Evolutionary conservation across 2,888 invertebrate genomes (phyloP).

Genomic region (Lithophane leautieri): DNA sequence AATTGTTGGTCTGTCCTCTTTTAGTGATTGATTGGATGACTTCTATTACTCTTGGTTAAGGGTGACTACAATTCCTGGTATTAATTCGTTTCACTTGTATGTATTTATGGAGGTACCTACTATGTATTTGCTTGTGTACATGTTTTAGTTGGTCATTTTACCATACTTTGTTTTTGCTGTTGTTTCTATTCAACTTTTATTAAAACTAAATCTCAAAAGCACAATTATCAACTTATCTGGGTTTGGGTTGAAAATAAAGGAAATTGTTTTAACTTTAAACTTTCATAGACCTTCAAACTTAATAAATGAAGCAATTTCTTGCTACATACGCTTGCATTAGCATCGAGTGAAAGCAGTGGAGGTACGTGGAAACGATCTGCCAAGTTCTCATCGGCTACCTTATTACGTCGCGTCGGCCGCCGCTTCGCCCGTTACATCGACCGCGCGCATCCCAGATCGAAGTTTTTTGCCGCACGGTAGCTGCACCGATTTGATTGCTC

Average conservation of each 20-base stretch:
- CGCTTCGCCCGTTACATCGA: constrained; percentile 78
- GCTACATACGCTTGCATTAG: constrained; percentile 61
- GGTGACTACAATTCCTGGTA: background rate
- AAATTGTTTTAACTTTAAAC: constrained; percentile 12
- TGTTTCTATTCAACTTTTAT: background rate
- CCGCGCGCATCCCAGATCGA: constrained; percentile 78
- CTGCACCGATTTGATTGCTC: constrained; percentile 89
- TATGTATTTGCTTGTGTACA: background rate
- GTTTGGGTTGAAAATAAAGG: constrained; percentile 21
- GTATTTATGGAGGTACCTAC: background rate
- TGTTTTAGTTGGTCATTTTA: background rate
- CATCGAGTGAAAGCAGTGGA: constrained; percentile 65
- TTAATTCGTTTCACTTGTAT: constrained; percentile 15
- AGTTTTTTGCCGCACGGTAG: constrained; percentile 87
- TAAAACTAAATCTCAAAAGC: background rate
- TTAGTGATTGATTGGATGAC: constrained; percentile 70
- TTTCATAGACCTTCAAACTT: constrained; percentile 17
- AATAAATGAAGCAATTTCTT: constrained; percentile 67
- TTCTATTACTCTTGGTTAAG: constrained; percentile 36
- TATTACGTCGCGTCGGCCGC: constrained; percentile 77
- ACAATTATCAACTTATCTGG: background rate
- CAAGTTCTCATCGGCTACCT: constrained; percentile 78
- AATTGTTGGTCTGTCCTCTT: constrained; percentile 64
- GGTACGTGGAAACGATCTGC: constrained; percentile 71
- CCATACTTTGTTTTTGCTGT: background rate